Evolutionary conservation across 2,797 vertebrate species (phyloP), one percentile per base, ranked within the genome.

Genomic region (Mionectes olivaceus): DNA sequence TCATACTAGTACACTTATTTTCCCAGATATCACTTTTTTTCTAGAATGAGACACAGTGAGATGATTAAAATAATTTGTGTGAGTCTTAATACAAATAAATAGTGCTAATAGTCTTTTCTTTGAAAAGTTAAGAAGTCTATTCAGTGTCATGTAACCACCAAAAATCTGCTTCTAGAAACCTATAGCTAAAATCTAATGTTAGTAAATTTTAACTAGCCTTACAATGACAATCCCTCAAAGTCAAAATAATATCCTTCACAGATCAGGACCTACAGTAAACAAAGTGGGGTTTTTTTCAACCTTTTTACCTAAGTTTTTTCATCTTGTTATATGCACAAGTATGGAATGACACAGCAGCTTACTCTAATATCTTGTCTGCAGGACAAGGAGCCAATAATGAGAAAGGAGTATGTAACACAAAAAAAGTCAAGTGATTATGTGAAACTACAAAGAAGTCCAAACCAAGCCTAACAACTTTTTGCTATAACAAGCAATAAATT

Each of bases 271-370:
- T 17, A n/a, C 2, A 64, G 55, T 8, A 79, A 44, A 56, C 1
- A 30, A 55, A 52, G 4, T 14, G 8, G 14, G 2, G 0, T 0
- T 37, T 83, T 73, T 67, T 46, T 13, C 27, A 50, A 16, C 1
- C 1, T 49, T 64, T 37, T 73, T 64, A 12, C 33, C 4, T 13
- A 37, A 30, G n/a, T 43, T 16, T n/a, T 67, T 49, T 46, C 7
- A 5, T 32, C 4, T 2, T 60, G 2, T 18, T 90, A 15, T 6
- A 24, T 32, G n/a, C 2, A 37, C 2, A 43, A 74, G 8, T 19
- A 47, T 30, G 10, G 22, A 83, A 60, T 19, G 16, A 14, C 6
- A n/a, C 24, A 28, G 4, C 11, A 76, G 11, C 8, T 69, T 57
- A 37, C 41, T 28, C 23, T 19, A 44, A 6, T 7, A 5, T 41